Conservation (phyloP, 2,113 vertebrate species). For the Chaenocephalus aceratus region DNA sequence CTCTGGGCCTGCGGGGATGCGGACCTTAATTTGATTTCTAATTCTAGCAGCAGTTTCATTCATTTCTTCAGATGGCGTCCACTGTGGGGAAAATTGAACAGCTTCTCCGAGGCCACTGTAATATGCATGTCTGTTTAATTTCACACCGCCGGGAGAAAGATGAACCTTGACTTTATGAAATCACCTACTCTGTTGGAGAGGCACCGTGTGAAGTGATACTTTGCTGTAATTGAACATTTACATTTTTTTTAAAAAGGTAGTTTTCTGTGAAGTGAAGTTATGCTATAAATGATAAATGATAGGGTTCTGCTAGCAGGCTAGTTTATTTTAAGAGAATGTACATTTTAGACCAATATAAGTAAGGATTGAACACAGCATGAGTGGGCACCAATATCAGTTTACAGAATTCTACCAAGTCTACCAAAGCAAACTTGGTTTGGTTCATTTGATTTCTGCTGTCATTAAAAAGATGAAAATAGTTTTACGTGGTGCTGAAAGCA, state of each 20-base stretch:
- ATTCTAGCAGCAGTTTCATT: conserved; percentile 67
- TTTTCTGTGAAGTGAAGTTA: not conserved
- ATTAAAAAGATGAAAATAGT: not conserved
- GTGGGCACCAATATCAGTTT: not conserved
- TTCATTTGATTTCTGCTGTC: not conserved
- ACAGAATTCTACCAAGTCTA: not conserved
- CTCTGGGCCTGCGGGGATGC: conserved; percentile 44
- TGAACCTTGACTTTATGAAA: conserved; percentile 62
- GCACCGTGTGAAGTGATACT: conserved; percentile 17
- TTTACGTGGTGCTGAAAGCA: too few species aligned
- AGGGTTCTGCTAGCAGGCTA: not conserved
- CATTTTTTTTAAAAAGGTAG: conserved; percentile 1
- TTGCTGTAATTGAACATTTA: conserved; percentile 31
- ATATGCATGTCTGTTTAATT: conserved; percentile 72
- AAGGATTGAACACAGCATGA: not conserved
- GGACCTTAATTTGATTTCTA: conserved; percentile 68
- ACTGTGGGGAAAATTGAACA: conserved; percentile 61
- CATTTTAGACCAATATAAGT: not conserved
- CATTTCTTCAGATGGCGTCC: conserved; percentile 53
- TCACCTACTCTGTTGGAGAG: conserved; percentile 29
- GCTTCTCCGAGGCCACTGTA: conserved; percentile 49
- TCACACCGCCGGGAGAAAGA: conserved; percentile 47
- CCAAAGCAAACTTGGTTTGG: not conserved
- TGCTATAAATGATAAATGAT: not conserved
- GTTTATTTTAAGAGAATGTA: not conserved